Percentiles rank a stretch among this genome's conserved stretches.
phyloP scores from a whole-genome alignment of 2,797 vertebrate species.

The Zenarchopterus dispar region DNA sequence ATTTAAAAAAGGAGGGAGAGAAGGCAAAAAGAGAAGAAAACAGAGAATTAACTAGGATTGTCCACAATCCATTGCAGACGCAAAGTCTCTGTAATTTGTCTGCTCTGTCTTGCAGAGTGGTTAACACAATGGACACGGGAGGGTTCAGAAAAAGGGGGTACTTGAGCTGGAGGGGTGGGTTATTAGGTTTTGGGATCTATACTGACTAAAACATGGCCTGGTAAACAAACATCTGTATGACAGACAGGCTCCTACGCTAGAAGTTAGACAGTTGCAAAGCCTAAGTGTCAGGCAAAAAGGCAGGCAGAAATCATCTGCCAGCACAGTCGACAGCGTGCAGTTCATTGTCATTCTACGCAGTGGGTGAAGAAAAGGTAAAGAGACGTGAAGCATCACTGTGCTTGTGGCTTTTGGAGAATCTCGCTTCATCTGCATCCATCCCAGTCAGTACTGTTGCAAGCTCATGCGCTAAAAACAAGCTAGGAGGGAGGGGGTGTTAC shows the following conservation, averaged over 20 bases:
- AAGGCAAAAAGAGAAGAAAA: constrained; percentile 22
- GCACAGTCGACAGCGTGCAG: constrained; percentile 47
- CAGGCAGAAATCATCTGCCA: constrained; percentile 57
- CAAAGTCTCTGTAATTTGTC: constrained; percentile 37
- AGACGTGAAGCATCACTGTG: constrained; percentile 39
- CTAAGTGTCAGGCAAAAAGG: constrained; percentile 63
- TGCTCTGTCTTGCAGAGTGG: constrained; percentile 40
- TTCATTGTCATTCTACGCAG: constrained; percentile 71
- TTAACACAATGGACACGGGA: constrained; percentile 56
- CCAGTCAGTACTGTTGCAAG: constrained; percentile 42
- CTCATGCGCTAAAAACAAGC: constrained; percentile 40
- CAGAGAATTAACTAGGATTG: constrained; percentile 51
- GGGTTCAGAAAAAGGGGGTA: constrained; percentile 62
- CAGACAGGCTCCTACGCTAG: constrained; percentile 49
- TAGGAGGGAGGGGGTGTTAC: constrained; percentile 40
- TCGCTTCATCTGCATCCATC: constrained; percentile 49
- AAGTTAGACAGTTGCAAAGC: constrained; percentile 33
- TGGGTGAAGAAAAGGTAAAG: constrained; percentile 41
- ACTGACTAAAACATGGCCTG: constrained; percentile 49
- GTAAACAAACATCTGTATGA: constrained; percentile 59
- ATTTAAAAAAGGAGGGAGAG: constrained; percentile 12
- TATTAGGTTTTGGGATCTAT: constrained; percentile 51
- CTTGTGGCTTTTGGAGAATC: constrained; percentile 52
- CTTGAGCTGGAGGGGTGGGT: constrained; percentile 59
- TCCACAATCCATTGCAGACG: constrained; percentile 41